Evolutionary conservation across 1,140 invertebrate genomes (phyloP).

Genomic region (Zaprionus camerounensis): DNA sequence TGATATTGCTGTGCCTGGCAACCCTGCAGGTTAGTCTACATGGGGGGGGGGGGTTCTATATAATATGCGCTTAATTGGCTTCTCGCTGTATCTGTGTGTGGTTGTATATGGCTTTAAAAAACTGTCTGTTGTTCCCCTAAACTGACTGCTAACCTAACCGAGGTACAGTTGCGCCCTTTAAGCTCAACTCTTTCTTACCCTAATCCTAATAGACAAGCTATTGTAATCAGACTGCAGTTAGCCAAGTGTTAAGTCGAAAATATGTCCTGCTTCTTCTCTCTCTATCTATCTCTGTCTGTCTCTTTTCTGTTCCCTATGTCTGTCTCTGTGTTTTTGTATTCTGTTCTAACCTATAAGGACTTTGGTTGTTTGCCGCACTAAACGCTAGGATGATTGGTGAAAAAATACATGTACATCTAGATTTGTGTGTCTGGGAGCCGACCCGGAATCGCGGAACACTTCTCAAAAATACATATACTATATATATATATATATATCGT

Average conservation of each 20-base stretch:
- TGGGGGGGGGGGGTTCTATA: constrained; percentile 12
- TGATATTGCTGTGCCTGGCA: neutral
- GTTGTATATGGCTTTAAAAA: constrained; percentile 68
- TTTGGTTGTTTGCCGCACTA: constrained; percentile 82
- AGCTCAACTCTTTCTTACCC: constrained; percentile 67
- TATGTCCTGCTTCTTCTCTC: constrained; percentile 32
- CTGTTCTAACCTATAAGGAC: constrained; percentile 77
- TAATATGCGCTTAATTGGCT: constrained; percentile 27
- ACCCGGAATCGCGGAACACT: constrained; percentile 18
- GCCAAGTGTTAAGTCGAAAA: constrained; percentile 65
- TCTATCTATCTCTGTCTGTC: constrained; percentile 22
- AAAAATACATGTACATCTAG: constrained; percentile 75
- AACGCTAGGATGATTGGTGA: constrained; percentile 80
- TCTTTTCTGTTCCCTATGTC: constrained; percentile 2
- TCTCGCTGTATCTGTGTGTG: constrained; percentile 5
- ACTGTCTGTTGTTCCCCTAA: constrained; percentile 37
- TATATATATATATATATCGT: constrained; percentile 17
- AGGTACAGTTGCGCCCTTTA: constrained; percentile 40
- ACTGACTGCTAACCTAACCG: constrained; percentile 21
- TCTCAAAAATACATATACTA: constrained; percentile 42
- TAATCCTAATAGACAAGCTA: constrained; percentile 38
- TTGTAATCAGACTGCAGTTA: constrained; percentile 64
- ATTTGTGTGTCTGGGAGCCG: constrained; percentile 51
- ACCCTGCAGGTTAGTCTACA: constrained; percentile 4
- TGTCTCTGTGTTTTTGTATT: constrained; percentile 50